Conservation (phyloP, 2,113 vertebrate genomes). For the Phrynosoma blainvillii region DNA sequence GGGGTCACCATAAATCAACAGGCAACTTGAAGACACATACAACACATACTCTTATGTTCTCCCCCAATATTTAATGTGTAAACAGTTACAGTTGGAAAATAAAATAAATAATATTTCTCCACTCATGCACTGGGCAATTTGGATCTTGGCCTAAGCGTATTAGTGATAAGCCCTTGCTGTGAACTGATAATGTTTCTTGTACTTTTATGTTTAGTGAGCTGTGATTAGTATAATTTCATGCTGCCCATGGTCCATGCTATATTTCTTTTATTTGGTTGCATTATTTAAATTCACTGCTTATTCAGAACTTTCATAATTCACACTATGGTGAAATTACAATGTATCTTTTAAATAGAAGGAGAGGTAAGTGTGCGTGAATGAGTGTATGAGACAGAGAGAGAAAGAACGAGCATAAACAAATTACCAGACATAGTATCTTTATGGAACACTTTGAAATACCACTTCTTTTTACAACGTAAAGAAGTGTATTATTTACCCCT, state of each 20-base stretch:
- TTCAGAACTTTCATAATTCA: slow-evolving; percentile 48
- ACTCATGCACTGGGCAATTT: not conserved
- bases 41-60: no score
- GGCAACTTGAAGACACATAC: no score
- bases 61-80: not conserved
- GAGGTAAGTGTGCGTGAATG: not conserved
- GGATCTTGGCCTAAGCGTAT: slow-evolving; percentile 39
- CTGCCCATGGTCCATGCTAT: slow-evolving; percentile 34
- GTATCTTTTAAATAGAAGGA: slow-evolving; percentile 51
- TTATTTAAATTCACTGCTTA: slow-evolving; percentile 57
- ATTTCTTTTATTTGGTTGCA: slow-evolving; percentile 47
- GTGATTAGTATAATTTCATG: slow-evolving; percentile 48
- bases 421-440: slow-evolving; percentile 10
- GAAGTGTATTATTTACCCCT: not conserved
- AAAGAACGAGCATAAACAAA: not conserved
- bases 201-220: slow-evolving; percentile 34
- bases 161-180: slow-evolving; percentile 51
- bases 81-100: not conserved
- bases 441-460: slow-evolving; percentile 28
- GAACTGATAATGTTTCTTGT: slow-evolving; percentile 49
- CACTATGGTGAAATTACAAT: slow-evolving; percentile 35
- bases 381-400: not conserved
- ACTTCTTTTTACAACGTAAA: slow-evolving; percentile 25
- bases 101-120: not conserved
- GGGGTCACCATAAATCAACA: no score